Evolutionary conservation across 2,113 vertebrate genomes (phyloP).

Genomic region (Eptesicus fuscus): DNA sequence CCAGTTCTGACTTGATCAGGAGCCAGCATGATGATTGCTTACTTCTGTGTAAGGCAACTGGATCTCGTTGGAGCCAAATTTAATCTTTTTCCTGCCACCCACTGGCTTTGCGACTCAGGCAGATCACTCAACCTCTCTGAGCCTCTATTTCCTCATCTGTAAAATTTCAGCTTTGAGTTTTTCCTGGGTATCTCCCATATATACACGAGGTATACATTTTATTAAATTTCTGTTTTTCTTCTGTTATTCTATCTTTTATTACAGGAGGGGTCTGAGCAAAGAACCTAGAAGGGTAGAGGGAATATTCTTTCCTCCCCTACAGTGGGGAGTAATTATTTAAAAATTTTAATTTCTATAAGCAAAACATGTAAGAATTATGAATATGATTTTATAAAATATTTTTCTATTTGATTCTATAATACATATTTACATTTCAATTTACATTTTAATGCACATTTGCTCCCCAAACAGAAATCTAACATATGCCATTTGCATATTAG

Average conservation of each 20-base stretch:
- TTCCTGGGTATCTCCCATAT: not conserved
- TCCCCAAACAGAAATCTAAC: not conserved
- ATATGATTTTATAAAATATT: conserved; percentile 1
- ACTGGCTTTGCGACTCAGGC: not conserved
- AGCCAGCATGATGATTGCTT: not conserved
- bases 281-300: not conserved
- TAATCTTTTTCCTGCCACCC: not conserved
- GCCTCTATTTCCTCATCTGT: not conserved
- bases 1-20: not conserved
- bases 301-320: not conserved
- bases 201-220: not conserved
- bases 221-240: not conserved
- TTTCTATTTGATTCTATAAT: not conserved
- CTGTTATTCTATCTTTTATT: not conserved
- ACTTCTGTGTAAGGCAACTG: not conserved
- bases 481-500: not conserved
- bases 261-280: not conserved
- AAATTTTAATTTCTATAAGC: not conserved
- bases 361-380: not conserved
- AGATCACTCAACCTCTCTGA: not conserved
- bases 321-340: not conserved
- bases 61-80: not conserved
- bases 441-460: not conserved
- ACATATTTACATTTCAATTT: not conserved
- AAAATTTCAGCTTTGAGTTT: not conserved